These are phyloP conservation scores for Aplocera efformata DNA, from an alignment of 2,888 invertebrate genomes.

Conservation along the genomic window DNA sequence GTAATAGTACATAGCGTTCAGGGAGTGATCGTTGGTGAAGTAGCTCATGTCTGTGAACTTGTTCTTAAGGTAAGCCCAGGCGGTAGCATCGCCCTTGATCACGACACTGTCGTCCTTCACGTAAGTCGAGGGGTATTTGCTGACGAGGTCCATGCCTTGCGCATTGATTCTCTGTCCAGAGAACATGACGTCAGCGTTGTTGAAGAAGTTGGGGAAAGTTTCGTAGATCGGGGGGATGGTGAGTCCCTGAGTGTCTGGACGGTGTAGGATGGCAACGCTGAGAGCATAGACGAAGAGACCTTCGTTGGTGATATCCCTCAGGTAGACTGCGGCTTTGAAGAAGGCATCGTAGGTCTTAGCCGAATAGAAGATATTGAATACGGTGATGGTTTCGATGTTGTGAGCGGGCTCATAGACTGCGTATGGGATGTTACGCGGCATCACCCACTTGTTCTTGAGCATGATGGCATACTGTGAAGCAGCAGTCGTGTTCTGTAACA, in stretches of 20 bases:
- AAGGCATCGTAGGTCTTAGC: constrained; percentile 87
- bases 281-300: constrained; percentile 84
- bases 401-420: constrained; percentile 76
- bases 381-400: constrained; percentile 80
- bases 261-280: constrained; percentile 81
- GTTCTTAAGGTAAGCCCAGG: constrained; percentile 74
- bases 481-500: constrained; percentile 44
- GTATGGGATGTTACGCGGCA: constrained; percentile 82
- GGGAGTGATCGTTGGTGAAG: constrained; percentile 86
- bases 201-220: constrained; percentile 85
- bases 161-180: constrained; percentile 82
- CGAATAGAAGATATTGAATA: constrained; percentile 84
- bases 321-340: constrained; percentile 84
- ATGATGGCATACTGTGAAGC: constrained; percentile 78
- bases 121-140: constrained; percentile 50
- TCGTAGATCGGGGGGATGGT: constrained; percentile 86
- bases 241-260: constrained; percentile 82
- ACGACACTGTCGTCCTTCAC: constrained; percentile 68
- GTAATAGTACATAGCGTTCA: constrained; percentile 84
- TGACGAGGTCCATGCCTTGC: constrained; percentile 47
- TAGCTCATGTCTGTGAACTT: constrained; percentile 81
- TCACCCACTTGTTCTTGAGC: constrained; percentile 70
- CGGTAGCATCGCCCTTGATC: constrained; percentile 82
- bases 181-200: constrained; percentile 83
- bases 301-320: constrained; percentile 84